Evolutionary conservation across 1,140 invertebrate genomes (phyloP).

Genomic region (Brachystomella parvula): DNA sequence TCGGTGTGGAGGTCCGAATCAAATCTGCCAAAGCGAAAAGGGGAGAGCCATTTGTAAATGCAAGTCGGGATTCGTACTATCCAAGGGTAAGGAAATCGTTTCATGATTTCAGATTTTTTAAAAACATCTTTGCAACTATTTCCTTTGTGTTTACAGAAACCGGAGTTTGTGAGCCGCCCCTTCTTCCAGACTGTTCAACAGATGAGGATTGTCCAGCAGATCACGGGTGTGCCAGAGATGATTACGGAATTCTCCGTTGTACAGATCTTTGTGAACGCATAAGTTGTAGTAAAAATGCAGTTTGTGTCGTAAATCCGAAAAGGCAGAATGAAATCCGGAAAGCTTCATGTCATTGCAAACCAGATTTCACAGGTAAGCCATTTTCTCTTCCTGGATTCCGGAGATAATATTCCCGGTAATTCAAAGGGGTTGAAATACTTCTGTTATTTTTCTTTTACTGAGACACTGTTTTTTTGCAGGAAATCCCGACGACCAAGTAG

Average conservation of each 20-base stretch:
- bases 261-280: constrained; percentile 52
- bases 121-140: not conserved
- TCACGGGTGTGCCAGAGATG: constrained; percentile 66
- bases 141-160: constrained; percentile 49
- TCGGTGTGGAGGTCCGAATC: constrained; percentile 64
- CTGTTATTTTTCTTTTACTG: not conserved
- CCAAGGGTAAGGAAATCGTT: constrained; percentile 41
- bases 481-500: constrained; percentile 78
- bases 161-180: constrained; percentile 72
- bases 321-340: constrained; percentile 41
- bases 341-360: constrained; percentile 40
- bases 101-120: not conserved
- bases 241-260: constrained; percentile 76
- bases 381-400: constrained; percentile 18
- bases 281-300: constrained; percentile 71
- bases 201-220: constrained; percentile 62
- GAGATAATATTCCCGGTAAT: not conserved
- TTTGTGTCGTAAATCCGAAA: constrained; percentile 55
- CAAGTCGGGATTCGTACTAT: constrained; percentile 65
- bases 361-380: constrained; percentile 45
- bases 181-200: constrained; percentile 65
- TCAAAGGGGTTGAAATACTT: too few species aligned
- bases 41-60: constrained; percentile 66
- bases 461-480: constrained; percentile 50
- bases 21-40: constrained; percentile 60